Conservation (phyloP, 2,113 vertebrate genomes). For the Asarcornis scutulata region DNA sequence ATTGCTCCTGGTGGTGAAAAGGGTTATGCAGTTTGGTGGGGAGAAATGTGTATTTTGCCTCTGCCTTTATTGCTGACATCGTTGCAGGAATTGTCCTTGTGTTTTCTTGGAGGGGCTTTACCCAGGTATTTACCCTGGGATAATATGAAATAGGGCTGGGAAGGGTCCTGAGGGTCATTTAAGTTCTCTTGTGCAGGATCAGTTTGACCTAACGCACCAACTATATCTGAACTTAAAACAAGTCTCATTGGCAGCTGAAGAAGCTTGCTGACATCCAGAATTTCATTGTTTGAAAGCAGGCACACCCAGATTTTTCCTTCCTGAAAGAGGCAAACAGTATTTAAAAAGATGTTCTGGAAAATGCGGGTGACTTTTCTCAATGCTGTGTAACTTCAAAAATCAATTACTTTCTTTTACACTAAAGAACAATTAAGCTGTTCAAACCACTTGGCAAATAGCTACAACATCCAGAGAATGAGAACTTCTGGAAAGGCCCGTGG, state of each 20-base stretch:
- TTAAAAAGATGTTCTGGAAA: constrained; percentile 27
- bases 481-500: constrained; percentile 4
- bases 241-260: background rate
- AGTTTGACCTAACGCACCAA: background rate
- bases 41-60: background rate
- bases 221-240: background rate
- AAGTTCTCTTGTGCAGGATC: background rate
- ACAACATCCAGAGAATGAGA: constrained; percentile 9
- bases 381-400: constrained; percentile 35
- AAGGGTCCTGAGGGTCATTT: background rate
- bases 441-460: constrained; percentile 37
- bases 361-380: constrained; percentile 12
- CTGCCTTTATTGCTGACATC: background rate
- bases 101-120: background rate
- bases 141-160: background rate
- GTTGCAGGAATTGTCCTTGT: background rate
- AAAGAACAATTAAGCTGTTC: constrained; percentile 53
- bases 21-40: background rate
- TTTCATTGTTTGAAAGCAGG: background rate
- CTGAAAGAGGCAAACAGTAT: background rate
- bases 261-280: background rate
- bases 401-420: constrained; percentile 46
- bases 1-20: background rate
- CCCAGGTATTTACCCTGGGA: background rate
- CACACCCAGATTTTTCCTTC: background rate